These are phyloP conservation scores for Tipula unca DNA, from an alignment of 2,888 invertebrate species.

Conservation along the genomic window DNA sequence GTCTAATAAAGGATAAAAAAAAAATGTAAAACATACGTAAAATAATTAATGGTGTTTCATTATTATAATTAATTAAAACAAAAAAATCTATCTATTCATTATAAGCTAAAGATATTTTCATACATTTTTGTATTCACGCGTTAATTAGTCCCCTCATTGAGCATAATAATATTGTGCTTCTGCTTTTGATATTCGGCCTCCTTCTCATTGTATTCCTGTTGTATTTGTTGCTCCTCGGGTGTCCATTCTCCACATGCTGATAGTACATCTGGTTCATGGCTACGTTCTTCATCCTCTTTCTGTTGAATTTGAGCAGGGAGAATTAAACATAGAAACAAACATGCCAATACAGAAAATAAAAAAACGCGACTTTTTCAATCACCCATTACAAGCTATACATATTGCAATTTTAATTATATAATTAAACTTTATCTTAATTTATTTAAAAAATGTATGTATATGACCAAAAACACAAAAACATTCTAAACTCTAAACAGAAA, in stretches of 20 bases:
- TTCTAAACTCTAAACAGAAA: neutral
- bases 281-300: conserved; percentile 25
- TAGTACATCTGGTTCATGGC: conserved; percentile 34
- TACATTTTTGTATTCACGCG: neutral
- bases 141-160: conserved; percentile 21
- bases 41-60: neutral
- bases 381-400: neutral
- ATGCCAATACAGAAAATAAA: neutral
- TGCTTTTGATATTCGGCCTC: conserved; percentile 32
- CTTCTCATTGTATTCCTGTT: conserved; percentile 31
- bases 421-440: neutral
- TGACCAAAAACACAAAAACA: neutral
- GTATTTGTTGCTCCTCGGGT: conserved; percentile 36
- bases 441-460: neutral
- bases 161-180: conserved; percentile 35
- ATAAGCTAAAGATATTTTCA: neutral
- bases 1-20: too few species aligned
- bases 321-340: neutral
- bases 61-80: neutral
- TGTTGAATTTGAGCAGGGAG: conserved; percentile 18
- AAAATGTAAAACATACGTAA: too few species aligned
- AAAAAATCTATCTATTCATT: neutral
- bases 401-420: neutral
- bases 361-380: neutral
- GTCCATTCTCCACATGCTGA: conserved; percentile 39